Conservation (phyloP, 2,888 invertebrate species). For the Chironomus riparius region DNA sequence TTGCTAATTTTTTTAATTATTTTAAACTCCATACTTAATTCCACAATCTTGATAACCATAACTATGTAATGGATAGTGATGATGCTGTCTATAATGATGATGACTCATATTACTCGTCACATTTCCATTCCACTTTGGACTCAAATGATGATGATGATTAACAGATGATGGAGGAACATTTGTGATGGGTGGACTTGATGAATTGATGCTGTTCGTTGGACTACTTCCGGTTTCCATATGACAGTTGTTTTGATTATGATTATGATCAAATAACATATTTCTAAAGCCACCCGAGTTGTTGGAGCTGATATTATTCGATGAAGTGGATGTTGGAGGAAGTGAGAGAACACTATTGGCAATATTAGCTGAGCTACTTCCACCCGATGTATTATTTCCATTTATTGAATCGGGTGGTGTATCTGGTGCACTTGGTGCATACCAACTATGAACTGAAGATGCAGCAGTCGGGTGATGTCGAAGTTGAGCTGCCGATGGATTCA, state of each 20-base stretch:
- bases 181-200: conserved; percentile 38
- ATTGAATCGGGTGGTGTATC: conserved; percentile 39
- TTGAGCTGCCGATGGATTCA: conserved; percentile 33
- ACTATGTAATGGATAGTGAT: conserved; percentile 31
- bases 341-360: conserved; percentile 31
- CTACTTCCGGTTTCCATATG: conserved; percentile 39
- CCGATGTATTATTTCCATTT: conserved; percentile 14
- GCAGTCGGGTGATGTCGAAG: conserved; percentile 32
- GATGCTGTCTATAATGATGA: conserved; percentile 39
- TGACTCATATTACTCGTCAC: conserved; percentile 33
- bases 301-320: conserved; percentile 25
- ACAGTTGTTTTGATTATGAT: conserved; percentile 41
- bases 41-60: conserved; percentile 43
- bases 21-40: conserved; percentile 42
- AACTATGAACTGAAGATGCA: conserved; percentile 34
- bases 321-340: conserved; percentile 31
- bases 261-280: conserved; percentile 43
- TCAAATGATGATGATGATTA: conserved; percentile 33
- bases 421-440: conserved; percentile 38
- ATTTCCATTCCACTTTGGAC: conserved; percentile 21
- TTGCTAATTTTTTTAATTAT: conserved; percentile 27
- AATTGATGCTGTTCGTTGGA: conserved; percentile 42
- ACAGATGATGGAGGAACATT: conserved; percentile 33
- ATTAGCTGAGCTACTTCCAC: conserved; percentile 23
- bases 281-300: conserved; percentile 35